Base-by-base conservation (phyloP, 1,140 invertebrate genomes). In the Ceratosolen solmsi region DNA sequence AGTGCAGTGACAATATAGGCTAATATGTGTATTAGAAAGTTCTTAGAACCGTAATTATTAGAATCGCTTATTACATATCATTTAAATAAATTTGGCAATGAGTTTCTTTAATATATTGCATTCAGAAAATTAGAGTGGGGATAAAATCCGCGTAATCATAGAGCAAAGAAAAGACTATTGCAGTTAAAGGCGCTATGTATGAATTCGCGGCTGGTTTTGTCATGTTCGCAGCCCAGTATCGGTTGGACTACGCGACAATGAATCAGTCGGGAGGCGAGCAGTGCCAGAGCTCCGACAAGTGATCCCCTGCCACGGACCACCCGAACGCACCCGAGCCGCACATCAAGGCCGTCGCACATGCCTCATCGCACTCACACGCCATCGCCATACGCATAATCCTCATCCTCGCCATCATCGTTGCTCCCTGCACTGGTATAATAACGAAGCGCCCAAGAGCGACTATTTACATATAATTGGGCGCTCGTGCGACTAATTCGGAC, bases 211-310 rank as follows among this genome's bases (percentile, higher is more conserved):
- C 15, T 46, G 11, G 27, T 30, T 60, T 73, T 58, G 20, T 22
- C 25, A 25, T 79, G 11, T 74, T 91, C 91, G 87, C 90, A 92
- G 92, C 90, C 84, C 89, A 91, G 84, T 92, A 91, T 83, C 89
- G 91, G 81, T 83, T 92, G 84, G 91, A 92, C 85, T 92, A 91
- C 84, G 86, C 88, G 82, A 89, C 90, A 87, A 87, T 89, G 87
- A 92, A 92, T 87, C 90, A 89, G 84, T 89, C 89, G 86, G 91
- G 82, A 2, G 56, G 20, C 1, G 71, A 83, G 11, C 63, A 92
- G 83, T 91, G 88, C 80, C 87, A 88, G 84, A 91, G 86, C 88
- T 88, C 88, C 83, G 91, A 92, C 86, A 92, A 92, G 90, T 92
- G 90, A 92, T 92, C 89, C 87, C 87, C 88, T 90, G 89, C 88